These are phyloP conservation scores for Platanista minor DNA, from an alignment of 2,113 vertebrate species.

Conservation along the genomic window DNA sequence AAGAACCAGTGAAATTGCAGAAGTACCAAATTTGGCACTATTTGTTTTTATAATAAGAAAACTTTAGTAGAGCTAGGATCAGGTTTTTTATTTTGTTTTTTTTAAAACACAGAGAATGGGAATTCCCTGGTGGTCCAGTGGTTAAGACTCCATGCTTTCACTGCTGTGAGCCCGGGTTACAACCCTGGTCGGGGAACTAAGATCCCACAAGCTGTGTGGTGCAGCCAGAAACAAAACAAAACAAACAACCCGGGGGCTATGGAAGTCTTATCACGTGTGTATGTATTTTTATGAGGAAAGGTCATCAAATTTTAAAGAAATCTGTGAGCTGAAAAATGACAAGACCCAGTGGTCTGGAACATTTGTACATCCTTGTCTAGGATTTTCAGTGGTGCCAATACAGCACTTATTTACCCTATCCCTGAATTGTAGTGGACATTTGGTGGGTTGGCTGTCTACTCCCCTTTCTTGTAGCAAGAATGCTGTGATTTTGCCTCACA, in stretches of 20 bases:
- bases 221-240: no score
- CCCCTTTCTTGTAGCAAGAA: not conserved
- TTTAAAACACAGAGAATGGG: not conserved
- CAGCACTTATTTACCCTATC: not conserved
- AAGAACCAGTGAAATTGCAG: slow-evolving; percentile 2
- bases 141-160: no score
- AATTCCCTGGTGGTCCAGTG: no score
- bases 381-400: not conserved
- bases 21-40: not conserved
- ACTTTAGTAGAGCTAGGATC: not conserved
- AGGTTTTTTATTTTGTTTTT: not conserved
- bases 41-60: slow-evolving; percentile 40
- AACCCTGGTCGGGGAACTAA: not conserved
- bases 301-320: not conserved
- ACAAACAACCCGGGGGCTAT: not conserved
- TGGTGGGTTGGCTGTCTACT: not conserved
- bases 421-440: not conserved
- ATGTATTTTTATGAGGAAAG: not conserved
- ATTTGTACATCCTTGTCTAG: not conserved
- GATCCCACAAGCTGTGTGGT: no score
- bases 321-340: not conserved
- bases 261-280: not conserved
- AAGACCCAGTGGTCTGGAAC: not conserved
- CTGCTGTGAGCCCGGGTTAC: no score
- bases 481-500: not conserved